Conservation (phyloP, 2,888 invertebrate species). For the Xestia sexstrigata region DNA sequence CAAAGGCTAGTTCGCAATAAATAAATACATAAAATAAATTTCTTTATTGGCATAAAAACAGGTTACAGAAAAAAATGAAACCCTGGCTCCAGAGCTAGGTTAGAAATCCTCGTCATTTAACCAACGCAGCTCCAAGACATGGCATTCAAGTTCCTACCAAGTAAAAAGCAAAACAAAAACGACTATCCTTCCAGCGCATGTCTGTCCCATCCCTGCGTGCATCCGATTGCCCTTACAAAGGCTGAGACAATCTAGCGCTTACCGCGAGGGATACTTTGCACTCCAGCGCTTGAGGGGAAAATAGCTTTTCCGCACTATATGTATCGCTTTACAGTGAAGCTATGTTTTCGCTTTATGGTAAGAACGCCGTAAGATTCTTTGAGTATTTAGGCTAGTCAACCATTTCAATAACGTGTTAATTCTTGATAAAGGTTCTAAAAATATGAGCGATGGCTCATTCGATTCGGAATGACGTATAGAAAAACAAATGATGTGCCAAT, state of each 20-base stretch:
- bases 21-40: too few relatives aligned
- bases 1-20: too few relatives aligned
- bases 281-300: slow-evolving; percentile 50
- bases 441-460: too few relatives aligned
- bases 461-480: too few relatives aligned
- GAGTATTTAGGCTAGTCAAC: neutral
- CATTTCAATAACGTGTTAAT: too few relatives aligned
- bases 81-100: too few relatives aligned
- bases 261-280: slow-evolving; percentile 50
- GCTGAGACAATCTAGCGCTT: slow-evolving; percentile 55
- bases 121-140: neutral
- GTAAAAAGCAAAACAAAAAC: slow-evolving; percentile 24
- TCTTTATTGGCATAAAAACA: too few relatives aligned
- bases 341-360: slow-evolving; percentile 35
- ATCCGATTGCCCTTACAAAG: slow-evolving; percentile 58
- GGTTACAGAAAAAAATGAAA: too few relatives aligned
- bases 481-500: too few relatives aligned
- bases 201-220: slow-evolving; percentile 25
- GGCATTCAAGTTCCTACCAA: neutral
- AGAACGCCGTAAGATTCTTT: neutral
- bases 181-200: neutral
- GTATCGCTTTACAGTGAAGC: slow-evolving; percentile 23
- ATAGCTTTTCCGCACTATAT: slow-evolving; percentile 45
- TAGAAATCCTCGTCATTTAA: neutral
- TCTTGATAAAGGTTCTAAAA: too few relatives aligned